Conservation (phyloP, 2,797 vertebrate species). For the Phoebastria nigripes region DNA sequence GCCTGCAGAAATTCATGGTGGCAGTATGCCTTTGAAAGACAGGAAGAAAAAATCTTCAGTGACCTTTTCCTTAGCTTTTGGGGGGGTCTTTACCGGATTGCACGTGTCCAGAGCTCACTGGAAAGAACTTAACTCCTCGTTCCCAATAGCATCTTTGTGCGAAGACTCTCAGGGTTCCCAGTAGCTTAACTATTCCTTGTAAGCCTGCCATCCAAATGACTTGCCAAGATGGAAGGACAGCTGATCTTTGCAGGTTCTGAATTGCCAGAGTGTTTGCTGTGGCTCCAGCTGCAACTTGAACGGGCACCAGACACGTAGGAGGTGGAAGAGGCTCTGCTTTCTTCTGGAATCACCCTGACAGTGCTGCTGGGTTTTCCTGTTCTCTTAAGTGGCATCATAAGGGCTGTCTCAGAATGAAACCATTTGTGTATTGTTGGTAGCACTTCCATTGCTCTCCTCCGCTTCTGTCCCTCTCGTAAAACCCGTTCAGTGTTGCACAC, state of each 20-base stretch:
- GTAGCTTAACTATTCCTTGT: neutral
- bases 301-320: neutral
- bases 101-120: accelerated
- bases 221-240: neutral
- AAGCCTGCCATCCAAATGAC: neutral
- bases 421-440: accelerated
- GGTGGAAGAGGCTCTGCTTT: neutral
- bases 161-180: neutral
- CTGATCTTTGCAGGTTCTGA: neutral
- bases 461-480: neutral
- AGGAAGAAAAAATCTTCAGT: neutral
- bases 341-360: neutral
- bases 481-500: accelerated
- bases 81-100: neutral
- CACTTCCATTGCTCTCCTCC: neutral
- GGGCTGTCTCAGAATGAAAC: accelerated
- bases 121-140: neutral
- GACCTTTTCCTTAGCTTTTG: neutral
- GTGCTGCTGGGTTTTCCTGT: neutral
- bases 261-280: neutral
- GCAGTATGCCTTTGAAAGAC: neutral
- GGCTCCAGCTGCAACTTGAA: neutral
- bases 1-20: neutral
- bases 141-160: neutral
- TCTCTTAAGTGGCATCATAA: accelerated